Evolutionary conservation across 2,888 invertebrate species (phyloP).

Genomic region (Dascillus cervinus): DNA sequence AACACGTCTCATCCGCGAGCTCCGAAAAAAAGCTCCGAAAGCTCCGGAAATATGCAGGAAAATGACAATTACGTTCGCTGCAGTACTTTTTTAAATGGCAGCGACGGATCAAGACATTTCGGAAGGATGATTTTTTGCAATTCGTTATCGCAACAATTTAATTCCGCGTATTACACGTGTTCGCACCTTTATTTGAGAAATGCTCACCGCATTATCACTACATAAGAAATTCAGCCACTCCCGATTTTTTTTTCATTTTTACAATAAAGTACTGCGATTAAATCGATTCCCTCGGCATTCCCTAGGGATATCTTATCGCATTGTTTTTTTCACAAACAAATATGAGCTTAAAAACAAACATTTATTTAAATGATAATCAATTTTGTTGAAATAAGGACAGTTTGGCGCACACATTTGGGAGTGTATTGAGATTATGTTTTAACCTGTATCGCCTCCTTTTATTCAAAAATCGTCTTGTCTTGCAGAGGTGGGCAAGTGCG

Average conservation of each 20-base stretch:
- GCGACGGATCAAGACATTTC: too few relatives aligned
- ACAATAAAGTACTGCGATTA: too few relatives aligned
- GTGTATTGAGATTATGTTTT: too few relatives aligned
- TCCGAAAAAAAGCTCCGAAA: slow-evolving; percentile 29
- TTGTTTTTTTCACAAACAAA: slow-evolving; percentile 8
- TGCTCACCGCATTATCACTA: slow-evolving; percentile 13
- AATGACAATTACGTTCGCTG: slow-evolving; percentile 34
- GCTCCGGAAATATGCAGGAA: slow-evolving; percentile 39
- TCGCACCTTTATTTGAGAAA: slow-evolving; percentile 10
- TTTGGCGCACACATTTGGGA: neutral
- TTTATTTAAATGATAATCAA: slow-evolving; percentile 12
- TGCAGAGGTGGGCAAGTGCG: slow-evolving; percentile 27
- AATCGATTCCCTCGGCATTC: neutral
- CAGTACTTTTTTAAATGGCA: too few relatives aligned
- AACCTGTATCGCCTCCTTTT: too few relatives aligned
- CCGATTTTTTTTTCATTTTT: slow-evolving; percentile 4
- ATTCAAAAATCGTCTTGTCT: too few relatives aligned
- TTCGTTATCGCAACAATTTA: slow-evolving; percentile 10
- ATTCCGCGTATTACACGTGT: neutral
- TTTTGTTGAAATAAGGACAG: neutral
- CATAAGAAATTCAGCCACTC: slow-evolving; percentile 9
- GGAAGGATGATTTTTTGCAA: too few relatives aligned
- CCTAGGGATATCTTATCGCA: neutral
- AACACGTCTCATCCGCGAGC: slow-evolving; percentile 34
- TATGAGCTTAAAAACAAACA: slow-evolving; percentile 14